A percentile compares a stretch with the other conserved stretches of the same genome.
Conservation (phyloP, 2,113 vertebrate species). For the Bambusicola thoracicus region DNA sequence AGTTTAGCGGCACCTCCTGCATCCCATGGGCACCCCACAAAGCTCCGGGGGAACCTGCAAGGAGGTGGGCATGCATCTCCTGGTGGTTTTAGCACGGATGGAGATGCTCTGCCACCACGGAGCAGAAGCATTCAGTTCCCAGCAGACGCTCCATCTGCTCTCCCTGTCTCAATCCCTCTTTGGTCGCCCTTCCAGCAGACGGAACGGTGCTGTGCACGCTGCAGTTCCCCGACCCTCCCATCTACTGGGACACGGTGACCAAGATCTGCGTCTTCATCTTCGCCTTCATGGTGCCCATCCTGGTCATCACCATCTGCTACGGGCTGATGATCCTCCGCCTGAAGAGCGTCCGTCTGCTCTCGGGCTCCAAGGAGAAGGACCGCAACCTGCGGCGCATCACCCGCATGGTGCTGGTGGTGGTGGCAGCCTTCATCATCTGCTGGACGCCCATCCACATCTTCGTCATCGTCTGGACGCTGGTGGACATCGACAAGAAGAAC, state of each 20-base stretch:
- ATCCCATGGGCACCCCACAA: background rate
- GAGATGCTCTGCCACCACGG: background rate
- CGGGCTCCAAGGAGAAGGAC: slow-evolving; percentile 96
- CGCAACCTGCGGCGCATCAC: slow-evolving; percentile 93
- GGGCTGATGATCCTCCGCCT: slow-evolving; percentile 94
- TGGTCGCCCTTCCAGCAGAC: slow-evolving; percentile 45
- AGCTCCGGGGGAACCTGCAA: background rate
- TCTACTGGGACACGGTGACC: slow-evolving; percentile 93
- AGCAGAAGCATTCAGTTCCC: background rate
- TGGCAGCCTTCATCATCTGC: slow-evolving; percentile 95
- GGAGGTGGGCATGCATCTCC: background rate
- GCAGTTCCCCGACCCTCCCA: slow-evolving; percentile 87
- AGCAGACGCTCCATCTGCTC: background rate
- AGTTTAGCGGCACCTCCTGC: background rate
- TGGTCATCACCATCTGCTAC: slow-evolving; percentile 96
- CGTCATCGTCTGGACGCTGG: slow-evolving; percentile 92
- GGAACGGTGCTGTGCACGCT: slow-evolving; percentile 85
- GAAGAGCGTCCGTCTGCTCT: slow-evolving; percentile 93
- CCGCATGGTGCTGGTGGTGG: slow-evolving; percentile 96
- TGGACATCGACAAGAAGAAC: slow-evolving; percentile 86
- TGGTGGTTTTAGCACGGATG: background rate
- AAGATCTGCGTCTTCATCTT: slow-evolving; percentile 97
- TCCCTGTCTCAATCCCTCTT: background rate
- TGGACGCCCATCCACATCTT: slow-evolving; percentile 99
- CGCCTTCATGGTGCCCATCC: slow-evolving; percentile 91